Evolutionary conservation across 2,113 vertebrate genomes (phyloP).

Genomic region (Pteruthius melanotis): DNA sequence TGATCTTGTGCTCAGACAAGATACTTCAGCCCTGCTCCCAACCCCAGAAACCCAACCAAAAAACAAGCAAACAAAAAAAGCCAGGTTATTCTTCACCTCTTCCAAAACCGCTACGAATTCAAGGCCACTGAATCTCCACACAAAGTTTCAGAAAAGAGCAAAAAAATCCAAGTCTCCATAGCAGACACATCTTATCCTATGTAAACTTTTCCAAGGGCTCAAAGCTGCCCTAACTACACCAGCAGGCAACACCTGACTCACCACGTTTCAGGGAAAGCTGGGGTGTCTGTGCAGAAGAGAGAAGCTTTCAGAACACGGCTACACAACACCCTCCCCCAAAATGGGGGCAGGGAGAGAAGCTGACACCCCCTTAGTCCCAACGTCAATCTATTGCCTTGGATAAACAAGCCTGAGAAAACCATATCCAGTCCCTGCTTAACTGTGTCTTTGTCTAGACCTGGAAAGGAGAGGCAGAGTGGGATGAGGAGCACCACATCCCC

Average conservation of each 20-base stretch:
- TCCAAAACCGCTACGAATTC: conserved; percentile 39
- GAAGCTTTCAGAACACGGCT: neutral
- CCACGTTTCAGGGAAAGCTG: neutral
- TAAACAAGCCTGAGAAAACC: neutral
- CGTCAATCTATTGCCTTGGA: neutral
- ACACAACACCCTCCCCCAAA: neutral
- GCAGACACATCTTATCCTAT: conserved; percentile 4
- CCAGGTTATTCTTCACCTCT: conserved; percentile 51
- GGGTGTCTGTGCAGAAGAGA: neutral
- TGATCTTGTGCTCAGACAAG: neutral
- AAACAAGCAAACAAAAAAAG: neutral
- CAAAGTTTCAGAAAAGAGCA: conserved; percentile 30
- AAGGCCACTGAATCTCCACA: conserved; percentile 51
- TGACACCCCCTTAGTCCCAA: neutral
- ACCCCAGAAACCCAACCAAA: neutral
- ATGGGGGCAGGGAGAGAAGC: neutral
- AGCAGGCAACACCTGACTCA: neutral
- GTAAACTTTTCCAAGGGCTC: neutral
- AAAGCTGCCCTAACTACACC: neutral
- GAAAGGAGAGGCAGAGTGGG: neutral
- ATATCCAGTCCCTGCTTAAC: neutral
- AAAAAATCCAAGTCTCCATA: conserved; percentile 17
- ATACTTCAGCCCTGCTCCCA: neutral
- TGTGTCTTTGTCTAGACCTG: neutral
- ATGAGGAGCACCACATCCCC: neutral